Evolutionary conservation across 1,140 invertebrate species (phyloP).

Genomic region (Drosophila pachea): DNA sequence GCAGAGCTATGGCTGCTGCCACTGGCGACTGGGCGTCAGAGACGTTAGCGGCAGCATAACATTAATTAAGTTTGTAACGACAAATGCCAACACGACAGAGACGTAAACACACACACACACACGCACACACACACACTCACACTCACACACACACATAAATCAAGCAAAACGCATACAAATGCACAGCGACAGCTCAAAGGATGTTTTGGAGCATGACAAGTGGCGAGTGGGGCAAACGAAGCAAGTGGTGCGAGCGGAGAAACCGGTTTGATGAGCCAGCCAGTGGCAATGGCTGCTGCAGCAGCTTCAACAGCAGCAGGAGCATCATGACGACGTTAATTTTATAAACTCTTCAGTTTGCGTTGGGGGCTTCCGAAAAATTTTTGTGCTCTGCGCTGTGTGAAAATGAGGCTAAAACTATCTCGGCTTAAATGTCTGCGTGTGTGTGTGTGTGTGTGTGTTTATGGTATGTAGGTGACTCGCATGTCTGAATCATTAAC

Average conservation of each 20-base stretch:
- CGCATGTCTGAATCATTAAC: conserved; percentile 23
- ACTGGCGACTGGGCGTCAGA: conserved; percentile 32
- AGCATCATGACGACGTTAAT: conserved; percentile 75
- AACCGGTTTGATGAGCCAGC: conserved; percentile 41
- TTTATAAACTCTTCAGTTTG: conserved; percentile 73
- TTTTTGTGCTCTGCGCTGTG: conserved; percentile 4
- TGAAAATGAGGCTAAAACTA: conserved; percentile 30
- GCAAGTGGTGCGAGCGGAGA: neutral
- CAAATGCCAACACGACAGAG: conserved; percentile 63
- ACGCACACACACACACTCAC: conserved; percentile 12
- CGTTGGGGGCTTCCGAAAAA: conserved; percentile 8
- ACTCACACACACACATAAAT: conserved; percentile 52
- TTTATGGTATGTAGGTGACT: conserved; percentile 14
- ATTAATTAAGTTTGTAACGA: conserved; percentile 70
- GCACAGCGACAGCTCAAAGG: conserved; percentile 49
- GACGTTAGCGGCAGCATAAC: conserved; percentile 58
- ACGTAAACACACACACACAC: conserved; percentile 37
- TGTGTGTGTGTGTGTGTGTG: too few species aligned
- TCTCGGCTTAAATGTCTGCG: conserved; percentile 32
- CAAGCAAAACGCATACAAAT: conserved; percentile 47
- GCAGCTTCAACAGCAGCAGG: too few species aligned
- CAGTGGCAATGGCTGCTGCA: conserved; percentile 1
- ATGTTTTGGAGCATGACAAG: conserved; percentile 50
- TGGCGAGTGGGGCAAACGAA: neutral
- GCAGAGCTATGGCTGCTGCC: conserved; percentile 12